These are phyloP conservation scores for Daubentonia madagascariensis DNA, from an alignment of 2,113 vertebrate genomes.

Conservation along the genomic window DNA sequence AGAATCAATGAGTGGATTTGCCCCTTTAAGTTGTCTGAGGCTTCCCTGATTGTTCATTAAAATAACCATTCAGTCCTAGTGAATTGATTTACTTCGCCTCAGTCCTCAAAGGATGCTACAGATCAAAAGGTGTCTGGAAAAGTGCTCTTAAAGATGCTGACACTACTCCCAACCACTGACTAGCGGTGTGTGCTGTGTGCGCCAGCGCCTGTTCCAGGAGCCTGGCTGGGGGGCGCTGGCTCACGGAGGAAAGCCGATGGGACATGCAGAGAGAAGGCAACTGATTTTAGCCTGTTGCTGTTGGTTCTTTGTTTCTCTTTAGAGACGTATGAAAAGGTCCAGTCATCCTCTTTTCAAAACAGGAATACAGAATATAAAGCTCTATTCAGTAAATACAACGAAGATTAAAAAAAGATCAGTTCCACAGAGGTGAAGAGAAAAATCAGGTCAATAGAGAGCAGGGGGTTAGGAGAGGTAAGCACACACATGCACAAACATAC, in stretches of 20 bases:
- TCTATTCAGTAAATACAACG: background rate
- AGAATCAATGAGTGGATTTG: background rate
- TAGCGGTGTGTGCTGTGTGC: rapidly evolving
- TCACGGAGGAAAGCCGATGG: background rate
- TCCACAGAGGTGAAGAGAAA: background rate
- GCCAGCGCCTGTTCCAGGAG: background rate
- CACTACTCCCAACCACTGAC: background rate
- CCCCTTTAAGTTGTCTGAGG: background rate
- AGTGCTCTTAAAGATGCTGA: background rate
- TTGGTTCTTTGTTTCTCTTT: background rate
- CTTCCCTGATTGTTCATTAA: slow-evolving; percentile 30
- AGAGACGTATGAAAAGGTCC: background rate
- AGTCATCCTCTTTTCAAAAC: background rate
- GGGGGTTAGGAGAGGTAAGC: background rate
- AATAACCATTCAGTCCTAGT: background rate
- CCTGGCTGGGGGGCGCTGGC: background rate
- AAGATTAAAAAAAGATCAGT: background rate
- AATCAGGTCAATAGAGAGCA: background rate
- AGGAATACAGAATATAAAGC: slow-evolving; percentile 11
- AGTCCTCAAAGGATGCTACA: background rate
- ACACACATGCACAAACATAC: background rate
- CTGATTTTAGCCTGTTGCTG: background rate
- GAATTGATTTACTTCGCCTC: background rate
- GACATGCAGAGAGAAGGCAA: background rate
- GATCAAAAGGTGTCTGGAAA: slow-evolving; percentile 32